Evolutionary conservation across 2,888 invertebrate genomes (phyloP).

Genomic region (Leptopilina myrica): DNA sequence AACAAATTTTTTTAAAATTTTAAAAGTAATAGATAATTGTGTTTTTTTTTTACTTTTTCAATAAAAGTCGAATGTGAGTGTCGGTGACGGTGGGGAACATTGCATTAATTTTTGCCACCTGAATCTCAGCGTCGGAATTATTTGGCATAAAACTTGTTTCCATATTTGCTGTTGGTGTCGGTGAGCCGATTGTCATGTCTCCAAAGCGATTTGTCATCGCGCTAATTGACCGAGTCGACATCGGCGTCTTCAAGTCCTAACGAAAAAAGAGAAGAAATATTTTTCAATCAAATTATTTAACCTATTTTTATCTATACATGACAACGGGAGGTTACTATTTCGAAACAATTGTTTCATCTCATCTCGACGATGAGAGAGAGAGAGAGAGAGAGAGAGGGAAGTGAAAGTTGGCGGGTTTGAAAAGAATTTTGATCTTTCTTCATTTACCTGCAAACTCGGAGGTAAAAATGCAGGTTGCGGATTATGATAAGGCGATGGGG

Average conservation of each 20-base stretch:
- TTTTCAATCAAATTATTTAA: too few relatives aligned
- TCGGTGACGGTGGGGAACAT: constrained; percentile 95
- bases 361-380: too few relatives aligned
- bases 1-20: background rate
- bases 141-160: constrained; percentile 82
- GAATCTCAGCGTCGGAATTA: constrained; percentile 83
- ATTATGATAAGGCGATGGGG: constrained; percentile 74
- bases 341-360: too few relatives aligned
- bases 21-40: constrained; percentile 74
- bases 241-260: constrained; percentile 74
- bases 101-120: constrained; percentile 88
- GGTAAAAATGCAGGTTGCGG: constrained; percentile 76
- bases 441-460: constrained; percentile 73
- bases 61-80: constrained; percentile 89
- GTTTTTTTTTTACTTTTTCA: constrained; percentile 85
- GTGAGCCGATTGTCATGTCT: constrained; percentile 73
- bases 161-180: constrained; percentile 71
- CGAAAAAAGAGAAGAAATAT: constrained; percentile 47
- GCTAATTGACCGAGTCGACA: constrained; percentile 71
- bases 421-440: background rate
- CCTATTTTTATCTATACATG: too few relatives aligned
- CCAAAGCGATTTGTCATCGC: constrained; percentile 73
- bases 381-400: too few relatives aligned
- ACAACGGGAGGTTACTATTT: too few relatives aligned
- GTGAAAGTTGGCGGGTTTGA: too few relatives aligned